A percentile compares a stretch with the other conserved stretches of the same genome.
phyloP scores from a whole-genome alignment of 2,888 invertebrate genomes.

The Parapristionchus giblindavisi region DNA sequence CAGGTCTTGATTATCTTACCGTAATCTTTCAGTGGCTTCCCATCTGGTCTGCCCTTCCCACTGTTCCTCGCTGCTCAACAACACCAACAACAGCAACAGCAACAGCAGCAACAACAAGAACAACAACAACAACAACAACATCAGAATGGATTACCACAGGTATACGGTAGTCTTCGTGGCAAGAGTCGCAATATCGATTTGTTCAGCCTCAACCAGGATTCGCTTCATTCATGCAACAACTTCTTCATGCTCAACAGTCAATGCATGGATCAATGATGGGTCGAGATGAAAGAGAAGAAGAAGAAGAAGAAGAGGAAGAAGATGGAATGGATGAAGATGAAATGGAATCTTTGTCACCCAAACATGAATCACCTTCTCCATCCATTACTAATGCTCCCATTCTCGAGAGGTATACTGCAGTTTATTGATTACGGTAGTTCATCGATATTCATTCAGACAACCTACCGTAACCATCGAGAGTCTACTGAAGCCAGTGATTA shows the following conservation, averaged over 20 bases:
- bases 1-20: no score
- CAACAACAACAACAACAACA: background rate
- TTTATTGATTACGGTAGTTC: background rate
- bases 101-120: slow-evolving; percentile 31
- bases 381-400: background rate
- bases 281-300: background rate
- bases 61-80: slow-evolving; percentile 3
- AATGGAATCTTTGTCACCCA: background rate
- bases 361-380: background rate
- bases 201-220: no score
- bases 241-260: slow-evolving; percentile 17
- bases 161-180: background rate
- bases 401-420: slow-evolving; percentile 23
- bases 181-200: no score
- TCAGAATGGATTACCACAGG: background rate
- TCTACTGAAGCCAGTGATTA: slow-evolving; percentile 12
- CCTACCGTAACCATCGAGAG: slow-evolving; percentile 36
- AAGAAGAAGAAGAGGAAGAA: background rate
- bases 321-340: background rate
- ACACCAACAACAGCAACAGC: slow-evolving; percentile 10
- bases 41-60: slow-evolving; percentile 12
- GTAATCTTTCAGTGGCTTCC: slow-evolving; percentile 1
- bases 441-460: slow-evolving; percentile 14
- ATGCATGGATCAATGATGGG: background rate
- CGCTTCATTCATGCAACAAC: slow-evolving; percentile 27